phyloP scores from a whole-genome alignment of 23 tunicate genomes.

The Diplosoma virens region DNA sequence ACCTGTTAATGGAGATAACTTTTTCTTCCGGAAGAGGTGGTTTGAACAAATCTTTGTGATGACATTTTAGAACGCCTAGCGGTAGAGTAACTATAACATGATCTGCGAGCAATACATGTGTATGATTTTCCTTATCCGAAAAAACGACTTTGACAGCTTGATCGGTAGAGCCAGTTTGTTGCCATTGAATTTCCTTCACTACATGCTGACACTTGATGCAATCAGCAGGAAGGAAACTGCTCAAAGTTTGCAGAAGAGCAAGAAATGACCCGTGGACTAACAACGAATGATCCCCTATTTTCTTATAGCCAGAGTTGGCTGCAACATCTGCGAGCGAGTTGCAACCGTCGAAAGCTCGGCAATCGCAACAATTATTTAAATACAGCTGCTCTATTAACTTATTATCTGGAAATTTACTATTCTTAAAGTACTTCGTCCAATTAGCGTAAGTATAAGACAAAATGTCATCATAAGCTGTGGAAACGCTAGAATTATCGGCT shows the following conservation, averaged over 20 bases:
- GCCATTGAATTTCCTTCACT: not conserved
- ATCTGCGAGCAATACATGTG: conserved; percentile 29
- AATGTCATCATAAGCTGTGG: too few relatives aligned
- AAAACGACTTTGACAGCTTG: not conserved
- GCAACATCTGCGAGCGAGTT: not conserved
- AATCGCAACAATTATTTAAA: not conserved
- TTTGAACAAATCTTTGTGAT: conserved; percentile 7
- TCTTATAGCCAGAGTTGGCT: not conserved
- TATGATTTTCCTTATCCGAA: not conserved
- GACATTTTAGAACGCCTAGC: conserved; percentile 31
- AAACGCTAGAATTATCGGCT: too few relatives aligned
- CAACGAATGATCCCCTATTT: not conserved
- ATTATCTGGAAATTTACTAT: too few relatives aligned
- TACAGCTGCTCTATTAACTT: too few relatives aligned
- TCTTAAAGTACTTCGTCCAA: too few relatives aligned
- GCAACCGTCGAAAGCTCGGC: not conserved
- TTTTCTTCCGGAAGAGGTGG: conserved; percentile 37
- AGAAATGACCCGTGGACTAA: not conserved
- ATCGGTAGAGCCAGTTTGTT: not conserved
- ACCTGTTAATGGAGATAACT: conserved; percentile 20
- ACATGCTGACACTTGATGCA: not conserved
- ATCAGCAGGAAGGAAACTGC: not conserved
- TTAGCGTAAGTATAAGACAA: too few relatives aligned
- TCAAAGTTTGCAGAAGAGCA: not conserved
- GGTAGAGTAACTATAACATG: conserved; percentile 58